These are phyloP conservation scores for Coenonympha arcania DNA, from an alignment of 2,888 invertebrate species.

Conservation along the genomic window DNA sequence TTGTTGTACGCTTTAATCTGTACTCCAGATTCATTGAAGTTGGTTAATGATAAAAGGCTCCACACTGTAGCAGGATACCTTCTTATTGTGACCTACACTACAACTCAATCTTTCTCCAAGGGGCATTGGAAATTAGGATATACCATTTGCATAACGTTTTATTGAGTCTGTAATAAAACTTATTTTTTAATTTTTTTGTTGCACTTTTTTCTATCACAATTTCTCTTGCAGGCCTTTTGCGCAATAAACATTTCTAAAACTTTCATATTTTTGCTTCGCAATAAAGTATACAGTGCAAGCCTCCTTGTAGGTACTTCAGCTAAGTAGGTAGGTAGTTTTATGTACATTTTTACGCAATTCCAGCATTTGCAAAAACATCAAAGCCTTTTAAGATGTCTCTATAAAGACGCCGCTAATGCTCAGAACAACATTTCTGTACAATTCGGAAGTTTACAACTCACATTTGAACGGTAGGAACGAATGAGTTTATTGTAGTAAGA, in stretches of 20 bases:
- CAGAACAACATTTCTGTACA: slow-evolving; percentile 47
- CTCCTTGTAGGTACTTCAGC: neutral
- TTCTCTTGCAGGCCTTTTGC: slow-evolving; percentile 17
- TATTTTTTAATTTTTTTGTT: neutral
- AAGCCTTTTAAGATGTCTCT: slow-evolving; percentile 31
- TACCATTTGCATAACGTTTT: slow-evolving; percentile 2
- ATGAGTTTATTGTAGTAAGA: slow-evolving; percentile 63
- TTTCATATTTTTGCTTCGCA: slow-evolving; percentile 40
- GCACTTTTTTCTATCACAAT: slow-evolving; percentile 19
- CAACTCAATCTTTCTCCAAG: neutral
- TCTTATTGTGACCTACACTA: too few relatives aligned
- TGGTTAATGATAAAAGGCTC: too few relatives aligned
- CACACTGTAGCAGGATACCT: too few relatives aligned
- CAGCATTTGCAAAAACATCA: slow-evolving; percentile 40
- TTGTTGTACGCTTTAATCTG: too few relatives aligned
- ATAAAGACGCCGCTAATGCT: slow-evolving; percentile 56
- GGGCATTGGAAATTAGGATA: neutral
- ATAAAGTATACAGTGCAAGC: slow-evolving; percentile 35
- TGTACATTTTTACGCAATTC: slow-evolving; percentile 46
- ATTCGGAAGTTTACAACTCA: slow-evolving; percentile 64
- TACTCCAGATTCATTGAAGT: too few relatives aligned
- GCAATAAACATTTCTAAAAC: slow-evolving; percentile 39
- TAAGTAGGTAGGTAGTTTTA: slow-evolving; percentile 7
- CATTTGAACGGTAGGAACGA: slow-evolving; percentile 61
- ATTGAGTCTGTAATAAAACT: neutral